Percentiles rank a stretch among this genome's conserved stretches.
Evolutionary conservation across 2,888 invertebrate genomes (phyloP).

Genomic region (Cinara cedri): DNA sequence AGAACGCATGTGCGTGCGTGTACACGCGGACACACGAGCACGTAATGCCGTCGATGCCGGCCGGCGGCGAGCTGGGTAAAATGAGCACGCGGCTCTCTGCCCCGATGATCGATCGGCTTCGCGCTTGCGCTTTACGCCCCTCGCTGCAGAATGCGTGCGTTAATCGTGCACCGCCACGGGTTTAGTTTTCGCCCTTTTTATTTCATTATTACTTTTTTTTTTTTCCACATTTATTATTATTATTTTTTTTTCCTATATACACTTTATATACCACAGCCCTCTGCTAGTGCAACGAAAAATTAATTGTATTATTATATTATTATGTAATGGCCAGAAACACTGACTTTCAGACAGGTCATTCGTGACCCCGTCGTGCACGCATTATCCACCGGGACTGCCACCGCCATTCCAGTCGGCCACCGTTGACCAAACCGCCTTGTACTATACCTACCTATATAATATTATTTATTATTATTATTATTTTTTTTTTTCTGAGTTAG

Average conservation of each 20-base stretch:
- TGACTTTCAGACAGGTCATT: constrained; percentile 32
- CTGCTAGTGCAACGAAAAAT: neutral
- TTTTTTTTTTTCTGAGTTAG: neutral
- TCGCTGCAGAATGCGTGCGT: constrained; percentile 32
- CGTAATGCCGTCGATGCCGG: constrained; percentile 23
- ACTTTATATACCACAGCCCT: neutral
- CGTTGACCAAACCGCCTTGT: neutral
- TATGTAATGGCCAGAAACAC: constrained; percentile 19
- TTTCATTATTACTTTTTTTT: constrained; percentile 18
- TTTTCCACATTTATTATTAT: neutral
- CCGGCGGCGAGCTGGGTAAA: constrained; percentile 48
- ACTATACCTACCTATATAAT: neutral
- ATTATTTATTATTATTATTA: neutral
- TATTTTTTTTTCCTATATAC: constrained; percentile 9
- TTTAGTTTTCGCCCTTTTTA: constrained; percentile 37
- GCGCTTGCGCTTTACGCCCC: constrained; percentile 44
- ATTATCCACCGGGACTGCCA: constrained; percentile 34
- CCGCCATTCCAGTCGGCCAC: neutral
- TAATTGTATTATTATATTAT: constrained; percentile 25
- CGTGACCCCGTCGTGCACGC: constrained; percentile 40
- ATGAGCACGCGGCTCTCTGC: constrained; percentile 45
- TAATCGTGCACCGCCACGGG: constrained; percentile 27
- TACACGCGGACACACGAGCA: neutral
- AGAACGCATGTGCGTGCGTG: neutral
- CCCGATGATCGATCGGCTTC: constrained; percentile 51